phyloP scores from a whole-genome alignment of 2,888 invertebrate genomes.

The Hipparchia semele region DNA sequence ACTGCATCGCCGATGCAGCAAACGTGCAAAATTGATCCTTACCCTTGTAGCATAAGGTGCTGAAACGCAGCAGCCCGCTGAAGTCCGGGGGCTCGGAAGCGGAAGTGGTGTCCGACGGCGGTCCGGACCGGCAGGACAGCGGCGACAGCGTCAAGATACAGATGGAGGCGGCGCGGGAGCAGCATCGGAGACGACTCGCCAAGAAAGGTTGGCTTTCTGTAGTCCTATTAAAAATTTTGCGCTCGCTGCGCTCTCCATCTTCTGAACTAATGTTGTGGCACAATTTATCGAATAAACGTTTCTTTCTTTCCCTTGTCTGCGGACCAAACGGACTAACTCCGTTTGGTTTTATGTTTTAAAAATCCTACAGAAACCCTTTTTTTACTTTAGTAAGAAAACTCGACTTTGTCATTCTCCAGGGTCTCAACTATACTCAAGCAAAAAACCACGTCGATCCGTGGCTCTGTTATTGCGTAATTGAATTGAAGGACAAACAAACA shows the following conservation, averaged over 20 bases:
- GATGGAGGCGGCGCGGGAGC: conserved; percentile 77
- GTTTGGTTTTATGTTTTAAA: background rate
- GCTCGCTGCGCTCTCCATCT: background rate
- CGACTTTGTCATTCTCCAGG: no score
- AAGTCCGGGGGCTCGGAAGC: conserved; percentile 72
- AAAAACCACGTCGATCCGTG: no score
- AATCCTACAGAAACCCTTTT: background rate
- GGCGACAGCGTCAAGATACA: conserved; percentile 73
- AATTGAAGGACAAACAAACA: no score
- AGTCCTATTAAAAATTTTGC: background rate
- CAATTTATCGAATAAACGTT: no score
- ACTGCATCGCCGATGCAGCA: background rate
- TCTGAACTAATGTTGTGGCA: background rate
- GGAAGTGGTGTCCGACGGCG: conserved; percentile 61
- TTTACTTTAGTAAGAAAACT: no score
- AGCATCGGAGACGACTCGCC: conserved; percentile 68
- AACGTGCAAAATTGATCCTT: conserved; percentile 7
- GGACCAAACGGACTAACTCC: background rate
- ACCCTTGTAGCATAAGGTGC: conserved; percentile 63
- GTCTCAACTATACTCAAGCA: no score
- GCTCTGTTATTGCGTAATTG: no score
- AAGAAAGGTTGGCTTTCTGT: conserved; percentile 65
- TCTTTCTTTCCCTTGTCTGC: no score
- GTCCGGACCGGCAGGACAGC: conserved; percentile 56
- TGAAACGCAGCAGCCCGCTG: conserved; percentile 68